phyloP scores from a whole-genome alignment of 2,113 vertebrate species.

The Telmatochromis bifrenatus region DNA sequence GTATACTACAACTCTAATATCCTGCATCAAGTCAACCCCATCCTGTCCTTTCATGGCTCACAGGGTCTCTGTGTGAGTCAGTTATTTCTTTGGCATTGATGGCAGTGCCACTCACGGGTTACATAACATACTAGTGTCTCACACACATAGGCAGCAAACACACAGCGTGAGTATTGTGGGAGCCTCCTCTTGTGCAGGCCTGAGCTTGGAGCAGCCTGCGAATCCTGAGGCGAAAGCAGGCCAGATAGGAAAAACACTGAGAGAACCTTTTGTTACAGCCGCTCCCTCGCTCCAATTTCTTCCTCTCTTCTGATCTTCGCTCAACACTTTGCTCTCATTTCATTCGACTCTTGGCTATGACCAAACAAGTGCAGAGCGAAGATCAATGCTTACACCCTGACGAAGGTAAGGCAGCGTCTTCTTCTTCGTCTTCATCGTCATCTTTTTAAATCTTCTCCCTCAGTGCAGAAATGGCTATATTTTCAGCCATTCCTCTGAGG shows the following conservation, averaged over 20 bases:
- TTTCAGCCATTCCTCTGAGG: background rate
- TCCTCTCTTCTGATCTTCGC: background rate
- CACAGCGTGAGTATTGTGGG: background rate
- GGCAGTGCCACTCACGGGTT: constrained; percentile 22
- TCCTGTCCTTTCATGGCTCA: constrained; percentile 21
- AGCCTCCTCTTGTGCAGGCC: constrained; percentile 31
- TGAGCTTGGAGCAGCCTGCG: background rate
- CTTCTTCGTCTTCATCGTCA: background rate
- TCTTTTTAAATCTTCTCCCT: background rate
- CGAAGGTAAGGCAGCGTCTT: constrained; percentile 5
- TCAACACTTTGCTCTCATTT: background rate
- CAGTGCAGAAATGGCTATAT: background rate
- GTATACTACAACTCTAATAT: background rate
- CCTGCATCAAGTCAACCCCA: background rate
- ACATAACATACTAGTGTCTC: constrained; percentile 10
- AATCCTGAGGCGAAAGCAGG: background rate
- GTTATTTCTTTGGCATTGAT: constrained; percentile 18
- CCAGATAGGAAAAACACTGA: constrained; percentile 45
- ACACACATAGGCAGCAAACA: background rate
- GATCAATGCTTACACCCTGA: background rate
- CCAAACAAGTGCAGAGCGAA: background rate
- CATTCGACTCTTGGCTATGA: background rate
- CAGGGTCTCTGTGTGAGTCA: constrained; percentile 7
- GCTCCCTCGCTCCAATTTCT: background rate
- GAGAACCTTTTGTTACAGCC: constrained; percentile 14